Base-by-base conservation (phyloP, 2,797 vertebrate species). In the Sebastes cheni region DNA sequence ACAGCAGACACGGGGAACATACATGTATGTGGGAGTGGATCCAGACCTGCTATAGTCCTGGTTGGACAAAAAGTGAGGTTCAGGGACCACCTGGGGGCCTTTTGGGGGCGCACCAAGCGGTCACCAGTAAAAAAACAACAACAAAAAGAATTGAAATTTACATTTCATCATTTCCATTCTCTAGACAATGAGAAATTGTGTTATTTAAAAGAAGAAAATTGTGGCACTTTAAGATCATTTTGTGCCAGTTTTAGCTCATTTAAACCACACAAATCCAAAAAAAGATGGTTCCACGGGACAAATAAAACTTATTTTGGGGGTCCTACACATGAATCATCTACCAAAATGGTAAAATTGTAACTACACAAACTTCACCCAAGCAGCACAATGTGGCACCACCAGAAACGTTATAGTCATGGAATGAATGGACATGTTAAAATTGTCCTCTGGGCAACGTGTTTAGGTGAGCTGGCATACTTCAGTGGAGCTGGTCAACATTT, bases 1-100 rank as follows among this genome's bases (percentile, higher is more conserved):
- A 92, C 81, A 71, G 77, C 77, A 79, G 67, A 87, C 67, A 54
- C 7, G 59, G 30, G 16, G 62, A 23, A 64, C 30, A 66, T 60
- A 13, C 79, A 55, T 7, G 4, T 14, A 55, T 7, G 10, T 32
- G 62, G 67, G 65, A 52, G 52, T 50, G 62, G 29, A 72, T 67
- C 71, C 16, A 6, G 65, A 79, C 67, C 80, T 60, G 77, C 74
- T 64, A 18, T 64, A 20, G 58, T 65, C 27, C 59, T 65, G 72
- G 52, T 67, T 11, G 13, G 39, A 64, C 77, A 75, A 64, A 36
- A 39, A 67, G 46, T 42, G 80, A 66, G 67, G 66, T 59, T 30
- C 73, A 55, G 14, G 29, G 65, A 68, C 66, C 50, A 55, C 30
- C 62, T 34, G n/a, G 25, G 58, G 77, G 34, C 2, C 60, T 76